These are phyloP conservation scores for Perizoma flavofasciatum DNA, from an alignment of 2,888 invertebrate genomes.

Conservation along the genomic window DNA sequence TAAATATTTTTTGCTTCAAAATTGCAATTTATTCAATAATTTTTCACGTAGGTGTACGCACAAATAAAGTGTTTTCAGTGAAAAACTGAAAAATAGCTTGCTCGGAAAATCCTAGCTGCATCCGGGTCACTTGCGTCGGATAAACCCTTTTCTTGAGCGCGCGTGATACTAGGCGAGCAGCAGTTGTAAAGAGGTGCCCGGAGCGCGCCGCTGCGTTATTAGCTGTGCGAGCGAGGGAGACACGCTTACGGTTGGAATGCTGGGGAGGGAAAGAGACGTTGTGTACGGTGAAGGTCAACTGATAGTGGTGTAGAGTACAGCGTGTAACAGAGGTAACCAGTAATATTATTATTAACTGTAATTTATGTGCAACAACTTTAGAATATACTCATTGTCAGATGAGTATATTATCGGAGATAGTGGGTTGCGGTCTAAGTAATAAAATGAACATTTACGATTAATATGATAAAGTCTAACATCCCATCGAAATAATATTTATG, in stretches of 20 bases:
- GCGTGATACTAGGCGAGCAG: constrained; percentile 81
- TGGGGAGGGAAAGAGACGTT: constrained; percentile 58
- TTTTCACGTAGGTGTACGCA: constrained; percentile 6
- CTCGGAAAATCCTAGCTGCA: constrained; percentile 77
- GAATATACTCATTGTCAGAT: no score
- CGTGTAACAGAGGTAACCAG: constrained; percentile 16
- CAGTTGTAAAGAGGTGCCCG: constrained; percentile 62
- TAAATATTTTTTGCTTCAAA: constrained; percentile 2
- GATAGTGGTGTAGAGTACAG: constrained; percentile 67
- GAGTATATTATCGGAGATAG: no score
- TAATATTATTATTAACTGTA: not conserved
- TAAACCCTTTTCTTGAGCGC: constrained; percentile 85
- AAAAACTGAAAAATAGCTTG: constrained; percentile 61
- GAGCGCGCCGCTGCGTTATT: constrained; percentile 50
- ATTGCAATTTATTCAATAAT: constrained; percentile 9
- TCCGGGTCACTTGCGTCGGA: constrained; percentile 78
- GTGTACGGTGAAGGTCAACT: constrained; percentile 76
- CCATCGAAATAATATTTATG: no score
- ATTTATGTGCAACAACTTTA: no score
- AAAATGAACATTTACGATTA: no score
- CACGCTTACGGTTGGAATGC: constrained; percentile 69
- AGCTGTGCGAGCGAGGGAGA: constrained; percentile 64
- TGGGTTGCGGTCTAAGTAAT: no score
- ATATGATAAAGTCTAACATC: no score
- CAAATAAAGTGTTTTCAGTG: constrained; percentile 45